phyloP scores from a whole-genome alignment of 2,113 vertebrate genomes.

The Malurus melanocephalus region DNA sequence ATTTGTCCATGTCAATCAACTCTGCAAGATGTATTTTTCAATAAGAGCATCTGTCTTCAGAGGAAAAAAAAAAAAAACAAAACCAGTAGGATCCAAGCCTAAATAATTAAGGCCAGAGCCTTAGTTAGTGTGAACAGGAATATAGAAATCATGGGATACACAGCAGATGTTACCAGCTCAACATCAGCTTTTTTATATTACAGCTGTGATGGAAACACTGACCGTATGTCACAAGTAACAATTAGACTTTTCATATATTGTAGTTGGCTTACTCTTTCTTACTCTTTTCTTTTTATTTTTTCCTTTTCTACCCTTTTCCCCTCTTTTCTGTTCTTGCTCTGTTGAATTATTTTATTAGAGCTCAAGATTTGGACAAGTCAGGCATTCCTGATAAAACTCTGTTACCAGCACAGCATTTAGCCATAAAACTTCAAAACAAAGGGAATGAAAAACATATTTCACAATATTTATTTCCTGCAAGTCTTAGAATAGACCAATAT shows the following conservation, averaged over 20 bases:
- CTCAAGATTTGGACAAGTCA: conserved; percentile 21
- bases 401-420: conserved; percentile 8
- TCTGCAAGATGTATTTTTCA: conserved; percentile 1
- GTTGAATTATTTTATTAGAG: conserved; percentile 2
- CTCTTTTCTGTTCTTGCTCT: not conserved
- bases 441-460: conserved; percentile 25
- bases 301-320: rapidly evolving
- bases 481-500: conserved; percentile 27
- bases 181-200: conserved; percentile 19
- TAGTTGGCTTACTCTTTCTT: not conserved
- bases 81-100: not conserved
- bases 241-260: not conserved
- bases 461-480: conserved; percentile 14
- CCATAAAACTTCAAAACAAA: conserved; percentile 33
- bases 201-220: conserved; percentile 25
- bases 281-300: too few relatives aligned
- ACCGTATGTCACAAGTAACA: not conserved
- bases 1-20: conserved; percentile 5
- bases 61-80: not conserved
- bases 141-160: not conserved
- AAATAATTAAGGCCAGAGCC: conserved; percentile 27
- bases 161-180: conserved; percentile 22
- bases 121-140: conserved; percentile 2
- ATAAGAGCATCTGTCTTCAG: not conserved
- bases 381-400: conserved; percentile 11